Base-by-base conservation (phyloP, 2,888 invertebrate genomes). In the Caenorhabditis doughertyi region DNA sequence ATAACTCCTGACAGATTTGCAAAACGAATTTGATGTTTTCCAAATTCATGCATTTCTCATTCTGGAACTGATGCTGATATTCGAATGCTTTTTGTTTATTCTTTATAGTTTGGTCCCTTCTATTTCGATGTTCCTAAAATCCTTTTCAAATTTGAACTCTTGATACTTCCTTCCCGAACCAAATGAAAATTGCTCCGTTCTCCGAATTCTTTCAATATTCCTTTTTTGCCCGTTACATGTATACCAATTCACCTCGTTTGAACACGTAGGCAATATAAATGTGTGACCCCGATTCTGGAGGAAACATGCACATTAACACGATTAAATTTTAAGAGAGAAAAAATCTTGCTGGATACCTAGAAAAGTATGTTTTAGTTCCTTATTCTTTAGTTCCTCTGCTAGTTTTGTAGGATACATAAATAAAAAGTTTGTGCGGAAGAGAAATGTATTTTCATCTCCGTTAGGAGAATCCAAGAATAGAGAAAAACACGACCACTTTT, bases 221-320 rank as follows among this genome's bases (percentile, higher is more conserved):
- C n/a, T 13, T 47, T 13, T 47, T 8, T 47, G 3, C 18, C 7
- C n/a, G 8, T 47, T 25, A 42, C 58, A 58, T 42, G 58, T 58
- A 42, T 21, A 21, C 23, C n/a, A 18, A 53, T 42, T 27, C 53
- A 35, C 16, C 49, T 4, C 16, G 11, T 7, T 4, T 2, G 21
- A 16, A 9, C 44, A 42, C 68, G 68, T 55, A 55, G 55, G 51
- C 58, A 60, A 56, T 72, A 39, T 72, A 72, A 72, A 58, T 72
- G 60, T 60, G 60, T 39, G 71, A 72, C 35, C 49, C 44, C 8
- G 23, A 27, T 29, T 55, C 53, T 25, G 18, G 13, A 18, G 44
- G 44, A 18, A 47, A 47, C 7, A 32, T 25, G 27, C 56, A 71
- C 72, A 64, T 73, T 73, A 73, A 73, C 62, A 73, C 72, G 72